Conservation (phyloP, 2,113 vertebrate genomes). For the Ciconia boyciana region DNA sequence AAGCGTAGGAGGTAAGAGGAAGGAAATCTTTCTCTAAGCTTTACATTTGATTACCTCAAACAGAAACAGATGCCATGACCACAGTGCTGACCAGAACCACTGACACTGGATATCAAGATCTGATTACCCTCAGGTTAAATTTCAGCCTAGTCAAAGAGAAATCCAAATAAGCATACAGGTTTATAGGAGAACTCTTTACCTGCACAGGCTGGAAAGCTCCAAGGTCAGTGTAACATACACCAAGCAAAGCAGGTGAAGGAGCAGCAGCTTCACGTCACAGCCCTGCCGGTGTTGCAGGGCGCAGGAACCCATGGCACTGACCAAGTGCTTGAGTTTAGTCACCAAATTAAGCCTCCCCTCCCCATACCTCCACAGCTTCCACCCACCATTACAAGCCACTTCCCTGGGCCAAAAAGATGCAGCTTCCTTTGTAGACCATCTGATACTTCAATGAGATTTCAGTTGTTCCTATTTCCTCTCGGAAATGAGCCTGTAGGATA, state of each 20-base stretch:
- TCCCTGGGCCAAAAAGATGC: background rate
- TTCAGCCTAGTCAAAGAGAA: background rate
- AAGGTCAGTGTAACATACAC: accelerated
- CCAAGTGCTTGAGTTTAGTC: accelerated
- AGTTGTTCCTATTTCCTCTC: too few relatives aligned
- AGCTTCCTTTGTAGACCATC: background rate
- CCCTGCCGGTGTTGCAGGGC: background rate
- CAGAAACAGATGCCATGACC: background rate
- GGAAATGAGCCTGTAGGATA: background rate
- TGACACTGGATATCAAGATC: accelerated
- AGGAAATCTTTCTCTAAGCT: background rate
- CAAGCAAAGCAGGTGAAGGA: accelerated
- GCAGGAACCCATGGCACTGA: accelerated
- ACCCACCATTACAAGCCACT: accelerated
- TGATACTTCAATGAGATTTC: background rate
- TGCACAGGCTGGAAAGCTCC: background rate
- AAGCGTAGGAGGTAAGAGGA: background rate
- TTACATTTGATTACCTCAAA: background rate
- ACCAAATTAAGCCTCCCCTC: background rate
- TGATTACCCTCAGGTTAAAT: accelerated
- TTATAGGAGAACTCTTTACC: accelerated
- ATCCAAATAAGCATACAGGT: background rate
- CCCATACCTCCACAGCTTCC: accelerated
- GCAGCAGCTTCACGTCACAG: background rate
- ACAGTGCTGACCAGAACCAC: background rate